phyloP scores from a whole-genome alignment of 2,113 vertebrate species.

The Trichechus manatus region DNA sequence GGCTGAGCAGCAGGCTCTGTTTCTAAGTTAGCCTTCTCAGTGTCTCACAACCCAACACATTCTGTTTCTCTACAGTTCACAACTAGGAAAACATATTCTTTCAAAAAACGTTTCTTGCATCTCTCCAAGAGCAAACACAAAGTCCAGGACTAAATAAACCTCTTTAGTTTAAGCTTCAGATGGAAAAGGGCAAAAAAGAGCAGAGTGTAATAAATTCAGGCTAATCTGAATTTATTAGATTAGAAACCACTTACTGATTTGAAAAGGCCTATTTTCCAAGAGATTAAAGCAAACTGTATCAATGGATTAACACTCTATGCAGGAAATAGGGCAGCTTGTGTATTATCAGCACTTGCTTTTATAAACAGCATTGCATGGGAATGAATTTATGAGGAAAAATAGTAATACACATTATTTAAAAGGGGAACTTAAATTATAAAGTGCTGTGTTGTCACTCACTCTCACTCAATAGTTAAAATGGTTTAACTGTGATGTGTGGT shows the following conservation, averaged over 20 bases:
- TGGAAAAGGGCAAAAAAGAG: background rate
- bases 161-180: slow-evolving; percentile 58
- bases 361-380: slow-evolving; percentile 52
- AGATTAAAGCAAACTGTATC: background rate
- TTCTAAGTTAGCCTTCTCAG: slow-evolving; percentile 47
- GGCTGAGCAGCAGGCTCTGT: slow-evolving; percentile 71
- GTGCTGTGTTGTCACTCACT: slow-evolving; percentile 15
- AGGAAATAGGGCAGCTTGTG: background rate
- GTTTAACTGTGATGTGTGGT: slow-evolving; percentile 8
- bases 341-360: slow-evolving; percentile 48
- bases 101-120: slow-evolving; percentile 59
- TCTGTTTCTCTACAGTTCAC: slow-evolving; percentile 68
- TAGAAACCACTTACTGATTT: slow-evolving; percentile 52
- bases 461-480: slow-evolving; percentile 20
- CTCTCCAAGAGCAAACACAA: slow-evolving; percentile 65
- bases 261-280: slow-evolving; percentile 40
- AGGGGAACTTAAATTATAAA: slow-evolving; percentile 54
- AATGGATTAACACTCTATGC: background rate
- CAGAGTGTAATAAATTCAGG: slow-evolving; percentile 26
- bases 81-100: slow-evolving; percentile 72
- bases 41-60: slow-evolving; percentile 65
- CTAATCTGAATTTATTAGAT: slow-evolving; percentile 60
- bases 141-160: slow-evolving; percentile 21
- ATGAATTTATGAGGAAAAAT: slow-evolving; percentile 60
- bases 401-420: slow-evolving; percentile 28